Evolutionary conservation across 2,113 vertebrate species (phyloP).

Genomic region (Rhea pennata): DNA sequence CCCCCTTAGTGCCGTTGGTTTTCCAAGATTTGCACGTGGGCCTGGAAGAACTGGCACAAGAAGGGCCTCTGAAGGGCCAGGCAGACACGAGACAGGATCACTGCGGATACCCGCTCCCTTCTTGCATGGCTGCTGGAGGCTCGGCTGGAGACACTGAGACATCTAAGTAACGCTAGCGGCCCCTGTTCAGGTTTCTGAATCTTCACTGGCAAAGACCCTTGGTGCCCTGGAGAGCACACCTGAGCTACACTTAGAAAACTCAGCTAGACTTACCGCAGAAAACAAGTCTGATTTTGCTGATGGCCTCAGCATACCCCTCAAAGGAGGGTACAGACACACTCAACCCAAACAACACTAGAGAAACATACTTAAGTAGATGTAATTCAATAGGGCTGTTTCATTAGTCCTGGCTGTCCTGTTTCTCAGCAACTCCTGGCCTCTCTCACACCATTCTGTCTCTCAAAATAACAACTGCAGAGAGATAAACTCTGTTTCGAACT

Average conservation of each 20-base stretch:
- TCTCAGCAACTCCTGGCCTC: background rate
- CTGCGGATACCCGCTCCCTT: background rate
- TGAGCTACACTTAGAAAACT: background rate
- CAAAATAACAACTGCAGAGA: background rate
- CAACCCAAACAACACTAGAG: background rate
- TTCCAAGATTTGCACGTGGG: background rate
- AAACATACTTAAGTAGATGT: background rate
- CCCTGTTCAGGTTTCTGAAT: background rate
- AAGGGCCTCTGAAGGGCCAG: background rate
- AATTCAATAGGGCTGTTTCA: background rate
- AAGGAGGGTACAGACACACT: background rate
- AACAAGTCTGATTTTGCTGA: background rate
- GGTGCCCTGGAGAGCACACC: background rate
- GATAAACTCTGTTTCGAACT: background rate
- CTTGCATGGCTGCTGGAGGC: background rate
- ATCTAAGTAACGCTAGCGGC: background rate
- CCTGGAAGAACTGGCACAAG: background rate
- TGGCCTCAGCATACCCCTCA: background rate
- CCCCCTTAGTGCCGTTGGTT: background rate
- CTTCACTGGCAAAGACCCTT: background rate
- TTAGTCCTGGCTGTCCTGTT: background rate
- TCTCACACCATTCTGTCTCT: background rate
- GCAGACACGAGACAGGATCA: fast-evolving
- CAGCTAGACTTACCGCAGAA: background rate
- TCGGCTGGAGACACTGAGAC: background rate